Base-by-base conservation (phyloP, 2,113 vertebrate species). In the Rostratula benghalensis region DNA sequence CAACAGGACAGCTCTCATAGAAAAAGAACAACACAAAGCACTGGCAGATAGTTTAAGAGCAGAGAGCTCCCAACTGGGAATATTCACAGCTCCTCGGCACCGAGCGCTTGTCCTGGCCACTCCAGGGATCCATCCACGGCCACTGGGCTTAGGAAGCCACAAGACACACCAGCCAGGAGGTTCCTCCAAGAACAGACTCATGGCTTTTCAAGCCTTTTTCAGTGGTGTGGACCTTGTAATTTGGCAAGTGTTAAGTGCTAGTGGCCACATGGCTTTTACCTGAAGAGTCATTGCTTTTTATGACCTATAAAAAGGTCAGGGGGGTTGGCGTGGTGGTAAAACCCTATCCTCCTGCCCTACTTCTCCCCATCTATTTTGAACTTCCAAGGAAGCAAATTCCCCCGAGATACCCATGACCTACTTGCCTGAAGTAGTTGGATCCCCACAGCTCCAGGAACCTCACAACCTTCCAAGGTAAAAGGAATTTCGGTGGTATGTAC, bases 1-100 rank as follows among this genome's bases (percentile, higher is more conserved):
- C 94, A 97, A 57, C 88, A 95, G 92, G 93, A 97, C 93, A 97
- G 94, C 87, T 97, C 94, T 94, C 45, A 94, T 60, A 94, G 94
- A 95, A 82, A 87, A 93, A 94, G 94, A 91, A 86, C 90, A 73
- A 90, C 87, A 67, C 13, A 13, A 88, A 96, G 94, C 51, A 9
- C 78, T 91, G 19, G 90, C 5, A 41, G 95, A 60, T 35, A 77
- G 93, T 71, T 64, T 59, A 93, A 69, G 77, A 83, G 92, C 91
- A 83, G 94, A 18, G 6, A 1, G 18, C 64, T 64, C 93, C 89
- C 54, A 69, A 69, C 65, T 43, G 11, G 83, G 79, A 93, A 21
- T 6, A 31, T 7, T 39, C 30, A 95, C 41, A 30, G 80, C 90
- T 88, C 35, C 50, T 21, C 0, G 0, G 46, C n/a, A 46, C 31